phyloP scores from a whole-genome alignment of 1,140 invertebrate genomes.

The Nixonia krombeini region DNA sequence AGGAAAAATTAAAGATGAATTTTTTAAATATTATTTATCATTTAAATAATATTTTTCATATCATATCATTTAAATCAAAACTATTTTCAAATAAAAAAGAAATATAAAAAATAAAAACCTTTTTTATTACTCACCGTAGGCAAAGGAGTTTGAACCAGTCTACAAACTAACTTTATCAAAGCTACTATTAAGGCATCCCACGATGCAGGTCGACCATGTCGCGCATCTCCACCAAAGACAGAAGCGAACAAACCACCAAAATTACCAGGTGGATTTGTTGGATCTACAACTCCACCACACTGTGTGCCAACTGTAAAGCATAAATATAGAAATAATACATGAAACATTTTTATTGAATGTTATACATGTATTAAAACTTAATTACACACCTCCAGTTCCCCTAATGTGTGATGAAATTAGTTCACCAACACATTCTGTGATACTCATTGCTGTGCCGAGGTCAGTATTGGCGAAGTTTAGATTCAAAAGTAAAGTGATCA shows the following conservation, averaged over 20 bases:
- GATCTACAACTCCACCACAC: constrained; percentile 62
- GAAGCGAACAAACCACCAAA: constrained; percentile 80
- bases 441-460: constrained; percentile 80
- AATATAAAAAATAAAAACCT: too few species aligned
- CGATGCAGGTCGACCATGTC: constrained; percentile 74
- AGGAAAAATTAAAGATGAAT: constrained; percentile 1
- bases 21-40: too few species aligned
- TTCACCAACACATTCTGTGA: constrained; percentile 80
- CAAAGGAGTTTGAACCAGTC: constrained; percentile 80
- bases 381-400: constrained; percentile 61
- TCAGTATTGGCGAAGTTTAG: constrained; percentile 80
- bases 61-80: too few species aligned
- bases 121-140: constrained; percentile 56
- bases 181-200: constrained; percentile 80
- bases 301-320: constrained; percentile 56
- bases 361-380: too few species aligned
- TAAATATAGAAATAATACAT: too few species aligned
- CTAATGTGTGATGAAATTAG: constrained; percentile 65
- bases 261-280: constrained; percentile 57
- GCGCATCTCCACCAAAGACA: constrained; percentile 76
- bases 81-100: too few species aligned
- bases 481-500: constrained; percentile 78
- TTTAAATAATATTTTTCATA: too few species aligned
- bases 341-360: too few species aligned
- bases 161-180: constrained; percentile 78